phyloP scores from a whole-genome alignment of 2,888 invertebrate species.

The Brachyopa scutellaris region DNA sequence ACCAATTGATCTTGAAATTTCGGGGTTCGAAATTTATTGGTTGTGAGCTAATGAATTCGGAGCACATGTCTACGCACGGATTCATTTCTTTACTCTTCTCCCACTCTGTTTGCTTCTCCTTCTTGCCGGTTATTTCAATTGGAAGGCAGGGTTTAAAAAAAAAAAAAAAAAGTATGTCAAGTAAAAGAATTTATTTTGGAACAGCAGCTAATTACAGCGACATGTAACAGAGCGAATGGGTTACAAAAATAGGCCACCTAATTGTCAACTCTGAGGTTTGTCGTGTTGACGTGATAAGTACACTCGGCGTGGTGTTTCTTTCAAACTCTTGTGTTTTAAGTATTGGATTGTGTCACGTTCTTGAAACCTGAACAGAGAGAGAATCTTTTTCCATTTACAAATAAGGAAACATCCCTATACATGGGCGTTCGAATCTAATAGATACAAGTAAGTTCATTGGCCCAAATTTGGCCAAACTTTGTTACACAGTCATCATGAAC shows the following conservation, averaged over 20 bases:
- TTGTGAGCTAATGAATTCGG: constrained; percentile 61
- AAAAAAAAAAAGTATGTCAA: constrained; percentile 62
- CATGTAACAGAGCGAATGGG: constrained; percentile 13
- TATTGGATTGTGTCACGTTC: constrained; percentile 62
- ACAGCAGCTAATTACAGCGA: constrained; percentile 56
- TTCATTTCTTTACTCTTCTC: constrained; percentile 19
- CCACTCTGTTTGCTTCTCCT: background rate
- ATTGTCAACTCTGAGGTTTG: constrained; percentile 38
- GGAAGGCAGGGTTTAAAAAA: too few species aligned
- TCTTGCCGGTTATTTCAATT: too few species aligned
- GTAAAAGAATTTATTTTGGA: constrained; percentile 44
- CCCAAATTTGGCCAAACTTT: constrained; percentile 59
- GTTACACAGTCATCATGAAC: constrained; percentile 1
- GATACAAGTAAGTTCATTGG: constrained; percentile 54
- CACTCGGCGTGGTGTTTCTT: constrained; percentile 14
- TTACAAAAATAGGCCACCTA: constrained; percentile 54
- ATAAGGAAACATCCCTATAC: constrained; percentile 35
- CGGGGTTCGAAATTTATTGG: constrained; percentile 60
- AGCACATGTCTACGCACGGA: constrained; percentile 36
- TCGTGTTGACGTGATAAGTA: constrained; percentile 26
- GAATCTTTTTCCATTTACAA: constrained; percentile 22
- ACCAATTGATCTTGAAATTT: constrained; percentile 69
- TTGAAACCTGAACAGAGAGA: background rate
- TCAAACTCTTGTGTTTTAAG: constrained; percentile 10
- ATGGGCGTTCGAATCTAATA: constrained; percentile 50